Percentiles rank a stretch among this genome's conserved stretches.
Evolutionary conservation across 2,797 vertebrate genomes (phyloP).

Genomic region (Catharus ustulatus): DNA sequence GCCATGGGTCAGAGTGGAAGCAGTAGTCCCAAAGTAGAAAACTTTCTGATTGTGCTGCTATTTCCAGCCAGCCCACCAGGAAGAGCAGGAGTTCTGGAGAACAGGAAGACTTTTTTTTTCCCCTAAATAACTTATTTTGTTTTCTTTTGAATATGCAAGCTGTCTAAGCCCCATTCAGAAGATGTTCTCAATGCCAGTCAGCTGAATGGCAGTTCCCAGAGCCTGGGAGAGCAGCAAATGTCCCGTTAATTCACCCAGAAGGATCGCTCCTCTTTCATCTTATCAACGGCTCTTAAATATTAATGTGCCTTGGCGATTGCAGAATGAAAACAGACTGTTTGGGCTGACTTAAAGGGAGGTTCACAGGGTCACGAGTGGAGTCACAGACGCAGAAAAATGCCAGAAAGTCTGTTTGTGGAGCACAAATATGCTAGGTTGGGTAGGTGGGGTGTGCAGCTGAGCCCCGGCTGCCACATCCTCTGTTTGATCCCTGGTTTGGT

Average conservation of each 20-base stretch:
- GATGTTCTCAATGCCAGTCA: background rate
- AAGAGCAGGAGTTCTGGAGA: constrained; percentile 7
- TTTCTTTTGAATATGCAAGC: constrained; percentile 1
- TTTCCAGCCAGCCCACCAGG: constrained; percentile 31
- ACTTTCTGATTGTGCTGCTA: background rate
- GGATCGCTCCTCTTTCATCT: constrained; percentile 44
- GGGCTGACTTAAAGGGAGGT: constrained; percentile 48
- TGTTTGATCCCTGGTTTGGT: background rate
- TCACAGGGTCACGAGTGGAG: constrained; percentile 53
- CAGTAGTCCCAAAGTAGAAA: background rate
- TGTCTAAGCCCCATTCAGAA: constrained; percentile 23
- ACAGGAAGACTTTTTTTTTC: background rate
- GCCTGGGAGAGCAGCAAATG: background rate
- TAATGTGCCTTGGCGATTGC: constrained; percentile 16
- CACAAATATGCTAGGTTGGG: background rate
- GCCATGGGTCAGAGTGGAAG: constrained; percentile 13
- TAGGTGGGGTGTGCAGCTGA: constrained; percentile 23
- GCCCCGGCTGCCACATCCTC: background rate
- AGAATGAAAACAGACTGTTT: constrained; percentile 45
- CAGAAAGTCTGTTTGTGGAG: constrained; percentile 53
- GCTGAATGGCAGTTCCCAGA: constrained; percentile 41
- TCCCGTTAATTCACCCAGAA: constrained; percentile 21
- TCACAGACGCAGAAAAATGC: constrained; percentile 65
- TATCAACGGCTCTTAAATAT: constrained; percentile 54
- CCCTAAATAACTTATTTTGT: background rate